Conservation (phyloP, 1,140 invertebrate species). For the Eupeodes corollae region DNA sequence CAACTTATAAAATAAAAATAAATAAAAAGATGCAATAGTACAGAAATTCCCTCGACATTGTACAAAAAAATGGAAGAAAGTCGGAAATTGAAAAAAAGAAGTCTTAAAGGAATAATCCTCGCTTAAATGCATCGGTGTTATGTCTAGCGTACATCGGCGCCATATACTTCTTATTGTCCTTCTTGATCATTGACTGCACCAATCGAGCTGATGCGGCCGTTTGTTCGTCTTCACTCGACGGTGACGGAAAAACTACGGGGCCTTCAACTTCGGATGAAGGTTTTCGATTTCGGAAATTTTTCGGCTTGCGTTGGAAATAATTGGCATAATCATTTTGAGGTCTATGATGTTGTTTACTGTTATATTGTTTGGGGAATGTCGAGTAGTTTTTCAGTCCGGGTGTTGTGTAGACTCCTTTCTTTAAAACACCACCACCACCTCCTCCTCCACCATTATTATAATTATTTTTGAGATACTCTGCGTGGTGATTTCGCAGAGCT, state of each 20-base stretch:
- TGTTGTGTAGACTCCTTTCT: slow-evolving; percentile 29
- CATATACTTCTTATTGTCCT: slow-evolving; percentile 28
- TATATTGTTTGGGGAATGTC: slow-evolving; percentile 6
- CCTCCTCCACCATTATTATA: slow-evolving; percentile 4
- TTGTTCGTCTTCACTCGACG: slow-evolving; percentile 18
- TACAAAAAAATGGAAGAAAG: too few species aligned
- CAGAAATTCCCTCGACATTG: too few species aligned
- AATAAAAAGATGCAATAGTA: too few species aligned
- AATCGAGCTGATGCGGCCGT: slow-evolving; percentile 23
- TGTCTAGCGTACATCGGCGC: slow-evolving; percentile 25
- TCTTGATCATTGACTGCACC: slow-evolving; percentile 28
- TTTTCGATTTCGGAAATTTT: slow-evolving; percentile 14
- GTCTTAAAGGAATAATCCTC: too few species aligned
- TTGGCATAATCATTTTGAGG: slow-evolving; percentile 25
- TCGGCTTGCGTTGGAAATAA: slow-evolving; percentile 32
- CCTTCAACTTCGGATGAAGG: slow-evolving; percentile 9
- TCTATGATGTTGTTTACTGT: not conserved
- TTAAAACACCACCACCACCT: slow-evolving; percentile 2
- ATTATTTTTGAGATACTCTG: slow-evolving; percentile 4
- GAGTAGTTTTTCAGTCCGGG: slow-evolving; percentile 34
- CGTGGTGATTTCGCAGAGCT: not conserved
- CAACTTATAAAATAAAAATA: too few species aligned
- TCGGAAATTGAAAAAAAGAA: too few species aligned
- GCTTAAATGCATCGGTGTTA: not conserved
- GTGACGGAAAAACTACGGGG: slow-evolving; percentile 22